Percentiles rank a stretch among this genome's conserved stretches.
Evolutionary conservation across 2,797 vertebrate species (phyloP).

Genomic region (Tadarida brasiliensis): DNA sequence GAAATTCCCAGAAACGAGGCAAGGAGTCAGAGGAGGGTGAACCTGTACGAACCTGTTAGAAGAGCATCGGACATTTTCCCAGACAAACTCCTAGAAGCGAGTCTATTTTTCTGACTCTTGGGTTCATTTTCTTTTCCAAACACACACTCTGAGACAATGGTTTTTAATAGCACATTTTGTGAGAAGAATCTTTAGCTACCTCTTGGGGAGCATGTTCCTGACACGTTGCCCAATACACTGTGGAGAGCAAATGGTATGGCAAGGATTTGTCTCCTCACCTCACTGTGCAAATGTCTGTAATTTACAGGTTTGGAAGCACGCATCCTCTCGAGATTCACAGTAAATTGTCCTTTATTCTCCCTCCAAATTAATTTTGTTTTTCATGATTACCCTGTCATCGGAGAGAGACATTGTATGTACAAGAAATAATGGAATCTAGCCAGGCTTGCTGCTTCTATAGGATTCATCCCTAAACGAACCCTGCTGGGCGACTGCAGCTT

Average conservation of each 20-base stretch:
- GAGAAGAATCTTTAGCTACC: slow-evolving; percentile 80
- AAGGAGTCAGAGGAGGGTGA: slow-evolving; percentile 69
- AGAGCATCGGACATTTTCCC: slow-evolving; percentile 72
- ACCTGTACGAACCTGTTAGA: slow-evolving; percentile 74
- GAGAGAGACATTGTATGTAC: slow-evolving; percentile 60
- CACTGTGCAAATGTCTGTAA: slow-evolving; percentile 53
- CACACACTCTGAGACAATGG: slow-evolving; percentile 72
- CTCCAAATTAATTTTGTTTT: slow-evolving; percentile 78
- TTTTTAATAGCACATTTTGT: slow-evolving; percentile 78
- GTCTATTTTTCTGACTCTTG: slow-evolving; percentile 31
- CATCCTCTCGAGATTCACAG: slow-evolving; percentile 45
- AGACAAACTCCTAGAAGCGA: slow-evolving; percentile 79
- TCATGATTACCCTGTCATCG: slow-evolving; percentile 59
- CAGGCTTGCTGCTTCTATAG: not conserved
- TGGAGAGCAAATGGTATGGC: slow-evolving; percentile 64
- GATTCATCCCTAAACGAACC: not conserved
- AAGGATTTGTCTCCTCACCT: slow-evolving; percentile 71
- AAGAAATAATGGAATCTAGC: slow-evolving; percentile 25
- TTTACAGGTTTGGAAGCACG: slow-evolving; percentile 80
- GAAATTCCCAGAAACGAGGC: slow-evolving; percentile 83
- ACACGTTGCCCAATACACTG: slow-evolving; percentile 46
- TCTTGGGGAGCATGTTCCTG: slow-evolving; percentile 68
- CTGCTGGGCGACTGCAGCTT: not conserved
- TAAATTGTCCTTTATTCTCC: slow-evolving; percentile 65
- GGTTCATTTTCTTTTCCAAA: slow-evolving; percentile 81